Percentiles rank a stretch among this genome's conserved stretches.
phyloP scores from a whole-genome alignment of 2,888 invertebrate genomes.

The Imbricaverruca yamaguchii region DNA sequence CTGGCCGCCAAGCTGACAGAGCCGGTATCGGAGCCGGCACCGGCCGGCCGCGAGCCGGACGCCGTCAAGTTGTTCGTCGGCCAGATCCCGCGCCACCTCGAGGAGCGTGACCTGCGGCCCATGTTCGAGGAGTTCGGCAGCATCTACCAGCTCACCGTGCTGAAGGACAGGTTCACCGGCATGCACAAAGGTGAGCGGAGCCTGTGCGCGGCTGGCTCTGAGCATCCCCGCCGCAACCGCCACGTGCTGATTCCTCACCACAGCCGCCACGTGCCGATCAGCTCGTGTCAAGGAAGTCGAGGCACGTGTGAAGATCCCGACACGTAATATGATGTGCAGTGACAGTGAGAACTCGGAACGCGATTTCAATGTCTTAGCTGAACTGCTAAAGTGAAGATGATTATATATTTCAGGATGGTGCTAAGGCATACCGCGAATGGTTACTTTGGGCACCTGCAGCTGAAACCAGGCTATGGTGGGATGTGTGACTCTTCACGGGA shows the following conservation, averaged over 20 bases:
- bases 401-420: too few species aligned
- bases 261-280: neutral
- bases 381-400: too few species aligned
- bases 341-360: too few species aligned
- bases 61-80: constrained; percentile 81
- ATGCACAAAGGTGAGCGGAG: constrained; percentile 66
- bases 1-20: constrained; percentile 1
- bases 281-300: too few species aligned
- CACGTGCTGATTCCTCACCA: neutral
- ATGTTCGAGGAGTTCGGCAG: constrained; percentile 89
- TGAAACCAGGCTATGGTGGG: too few species aligned
- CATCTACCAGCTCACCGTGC: constrained; percentile 87
- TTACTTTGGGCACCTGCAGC: too few species aligned
- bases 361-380: too few species aligned
- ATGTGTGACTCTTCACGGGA: too few species aligned
- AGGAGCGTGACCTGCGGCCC: constrained; percentile 77
- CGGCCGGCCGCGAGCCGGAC: constrained; percentile 48
- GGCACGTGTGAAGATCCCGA: too few species aligned
- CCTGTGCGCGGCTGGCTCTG: too few species aligned
- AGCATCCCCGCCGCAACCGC: neutral
- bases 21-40: constrained; percentile 30
- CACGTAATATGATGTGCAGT: too few species aligned
- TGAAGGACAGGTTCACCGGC: constrained; percentile 90
- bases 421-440: too few species aligned
- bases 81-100: constrained; percentile 82